phyloP scores from a whole-genome alignment of 1,140 invertebrate genomes.

The Brachionus plicatilis region DNA sequence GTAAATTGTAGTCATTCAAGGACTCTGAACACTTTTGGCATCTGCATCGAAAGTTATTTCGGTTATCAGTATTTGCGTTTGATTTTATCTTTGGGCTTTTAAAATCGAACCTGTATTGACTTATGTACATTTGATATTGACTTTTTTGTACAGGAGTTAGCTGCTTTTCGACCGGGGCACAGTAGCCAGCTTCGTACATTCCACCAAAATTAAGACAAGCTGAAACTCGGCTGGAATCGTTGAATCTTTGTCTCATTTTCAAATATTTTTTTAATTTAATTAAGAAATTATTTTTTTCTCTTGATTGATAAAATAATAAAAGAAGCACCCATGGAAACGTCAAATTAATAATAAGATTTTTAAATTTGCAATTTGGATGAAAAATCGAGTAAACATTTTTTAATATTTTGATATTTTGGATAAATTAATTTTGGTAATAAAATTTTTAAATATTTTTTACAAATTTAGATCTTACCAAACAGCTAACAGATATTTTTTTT shows the following conservation, averaged over 20 bases:
- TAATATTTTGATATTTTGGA: too few species aligned
- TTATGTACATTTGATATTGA: not conserved
- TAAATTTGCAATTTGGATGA: too few species aligned
- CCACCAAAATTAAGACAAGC: constrained; percentile 5
- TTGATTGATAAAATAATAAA: not conserved
- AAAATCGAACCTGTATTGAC: constrained; percentile 5
- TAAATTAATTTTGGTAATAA: too few species aligned
- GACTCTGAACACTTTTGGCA: not conserved
- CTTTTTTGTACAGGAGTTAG: not conserved
- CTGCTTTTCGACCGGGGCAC: not conserved
- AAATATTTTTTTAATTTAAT: not conserved
- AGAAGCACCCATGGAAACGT: not conserved
- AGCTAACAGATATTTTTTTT: too few species aligned
- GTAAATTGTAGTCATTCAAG: not conserved
- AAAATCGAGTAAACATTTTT: too few species aligned
- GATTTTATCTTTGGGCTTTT: not conserved
- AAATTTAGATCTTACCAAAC: too few species aligned
- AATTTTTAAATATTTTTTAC: too few species aligned
- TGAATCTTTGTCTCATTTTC: constrained; percentile 25
- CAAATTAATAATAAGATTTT: not conserved
- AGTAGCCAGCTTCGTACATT: not conserved
- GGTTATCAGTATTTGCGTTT: not conserved
- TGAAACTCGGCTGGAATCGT: constrained; percentile 19
- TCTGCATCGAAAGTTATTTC: not conserved
- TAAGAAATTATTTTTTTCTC: not conserved